Conservation (phyloP, 2,888 invertebrate species). For the Caenorhabditis wallacei region DNA sequence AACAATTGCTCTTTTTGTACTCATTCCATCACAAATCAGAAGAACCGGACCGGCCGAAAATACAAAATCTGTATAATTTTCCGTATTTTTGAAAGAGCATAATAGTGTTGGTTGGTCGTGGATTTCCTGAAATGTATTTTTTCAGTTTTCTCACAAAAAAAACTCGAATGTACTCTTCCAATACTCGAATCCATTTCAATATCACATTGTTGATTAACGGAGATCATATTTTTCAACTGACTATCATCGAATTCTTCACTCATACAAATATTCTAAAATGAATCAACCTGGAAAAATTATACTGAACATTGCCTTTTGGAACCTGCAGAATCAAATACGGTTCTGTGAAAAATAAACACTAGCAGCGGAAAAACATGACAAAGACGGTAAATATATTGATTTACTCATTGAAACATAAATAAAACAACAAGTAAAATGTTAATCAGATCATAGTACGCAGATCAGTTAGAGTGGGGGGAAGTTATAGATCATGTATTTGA, state of each 20-base stretch:
- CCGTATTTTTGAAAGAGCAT: conserved; percentile 32
- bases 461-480: neutral
- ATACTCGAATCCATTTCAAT: neutral
- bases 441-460: no score
- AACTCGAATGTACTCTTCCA: neutral
- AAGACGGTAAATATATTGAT: no score
- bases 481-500: neutral
- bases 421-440: no score
- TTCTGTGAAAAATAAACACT: neutral
- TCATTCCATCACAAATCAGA: conserved; percentile 36
- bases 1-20: neutral
- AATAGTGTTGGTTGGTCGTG: neutral
- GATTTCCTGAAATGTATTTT: neutral
- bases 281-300: conserved; percentile 17
- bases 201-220: conserved; percentile 38
- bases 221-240: conserved; percentile 45
- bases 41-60: conserved; percentile 18
- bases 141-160: neutral
- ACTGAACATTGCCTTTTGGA: neutral
- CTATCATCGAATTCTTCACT: conserved; percentile 54
- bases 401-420: no score
- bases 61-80: conserved; percentile 12
- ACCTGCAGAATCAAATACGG: neutral
- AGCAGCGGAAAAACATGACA: no score
- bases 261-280: conserved; percentile 49